Percentiles rank a stretch among this genome's conserved stretches.
Conservation (phyloP, 2,888 invertebrate genomes). For the Leucoptera coffeella region DNA sequence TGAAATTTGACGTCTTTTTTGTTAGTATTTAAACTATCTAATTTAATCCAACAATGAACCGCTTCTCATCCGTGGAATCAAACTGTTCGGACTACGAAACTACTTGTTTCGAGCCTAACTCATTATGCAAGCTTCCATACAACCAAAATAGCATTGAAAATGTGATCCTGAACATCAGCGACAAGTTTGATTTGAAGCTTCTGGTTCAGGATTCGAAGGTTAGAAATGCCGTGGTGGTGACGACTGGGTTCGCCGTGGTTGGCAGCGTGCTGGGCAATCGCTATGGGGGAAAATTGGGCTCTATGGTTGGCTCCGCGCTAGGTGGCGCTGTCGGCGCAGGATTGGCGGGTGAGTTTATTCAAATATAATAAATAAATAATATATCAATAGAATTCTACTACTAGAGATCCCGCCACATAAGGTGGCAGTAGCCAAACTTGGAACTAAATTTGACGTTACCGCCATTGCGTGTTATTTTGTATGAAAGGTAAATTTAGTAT, state of each 20-base stretch:
- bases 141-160: neutral
- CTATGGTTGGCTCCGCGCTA: neutral
- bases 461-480: too few species aligned
- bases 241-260: neutral
- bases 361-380: too few species aligned
- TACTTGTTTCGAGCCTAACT: neutral
- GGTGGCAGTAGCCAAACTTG: too few species aligned
- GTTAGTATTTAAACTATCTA: too few species aligned
- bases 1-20: too few species aligned
- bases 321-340: neutral
- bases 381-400: too few species aligned
- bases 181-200: neutral
- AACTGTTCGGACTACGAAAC: neutral
- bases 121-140: neutral
- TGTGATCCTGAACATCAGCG: neutral
- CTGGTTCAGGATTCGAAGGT: neutral
- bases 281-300: neutral
- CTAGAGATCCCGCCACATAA: too few species aligned
- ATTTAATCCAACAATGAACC: neutral
- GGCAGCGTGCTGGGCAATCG: neutral
- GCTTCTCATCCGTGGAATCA: neutral
- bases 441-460: too few species aligned
- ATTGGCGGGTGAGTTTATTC: neutral
- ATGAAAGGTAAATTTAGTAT: too few species aligned
- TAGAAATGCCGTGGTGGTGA: neutral